Evolutionary conservation across 1,140 invertebrate species (phyloP).

Genomic region (Phymastichus coffea): DNA sequence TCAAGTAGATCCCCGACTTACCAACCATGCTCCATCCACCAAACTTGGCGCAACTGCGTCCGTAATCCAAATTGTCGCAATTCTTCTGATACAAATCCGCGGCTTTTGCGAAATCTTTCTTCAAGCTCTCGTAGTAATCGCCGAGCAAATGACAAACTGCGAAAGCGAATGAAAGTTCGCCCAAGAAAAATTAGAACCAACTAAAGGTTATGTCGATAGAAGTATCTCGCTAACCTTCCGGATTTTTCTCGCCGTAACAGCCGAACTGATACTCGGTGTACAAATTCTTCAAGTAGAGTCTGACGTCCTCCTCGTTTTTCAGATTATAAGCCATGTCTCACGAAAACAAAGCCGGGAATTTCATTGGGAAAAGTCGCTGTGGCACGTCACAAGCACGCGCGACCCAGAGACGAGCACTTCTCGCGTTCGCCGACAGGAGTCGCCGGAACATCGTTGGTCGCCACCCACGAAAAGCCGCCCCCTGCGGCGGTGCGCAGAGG

Average conservation of each 20-base stretch:
- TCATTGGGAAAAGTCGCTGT: too few species aligned
- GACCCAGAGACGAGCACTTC: too few species aligned
- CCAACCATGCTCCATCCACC: slow-evolving; percentile 71
- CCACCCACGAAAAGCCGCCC: too few species aligned
- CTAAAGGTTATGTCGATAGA: slow-evolving; percentile 30
- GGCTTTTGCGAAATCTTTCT: slow-evolving; percentile 77
- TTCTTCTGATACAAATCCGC: slow-evolving; percentile 77
- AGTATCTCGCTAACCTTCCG: slow-evolving; percentile 64
- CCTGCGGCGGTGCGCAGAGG: too few species aligned
- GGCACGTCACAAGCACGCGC: too few species aligned
- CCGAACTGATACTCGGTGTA: slow-evolving; percentile 91
- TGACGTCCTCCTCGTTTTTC: slow-evolving; percentile 81
- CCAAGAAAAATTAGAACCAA: background rate
- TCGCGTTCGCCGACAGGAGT: too few species aligned
- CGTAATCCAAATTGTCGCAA: slow-evolving; percentile 80
- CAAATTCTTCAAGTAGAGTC: slow-evolving; percentile 84
- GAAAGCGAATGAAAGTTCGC: slow-evolving; percentile 24
- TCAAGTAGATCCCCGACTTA: too few species aligned
- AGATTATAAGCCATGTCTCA: slow-evolving; percentile 61
- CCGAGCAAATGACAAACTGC: slow-evolving; percentile 89
- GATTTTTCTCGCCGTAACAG: slow-evolving; percentile 80
- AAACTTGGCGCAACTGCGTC: slow-evolving; percentile 82
- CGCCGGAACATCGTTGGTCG: too few species aligned
- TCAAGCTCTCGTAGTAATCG: slow-evolving; percentile 82
- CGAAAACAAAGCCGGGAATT: too few species aligned